Evolutionary conservation across 1,140 invertebrate genomes (phyloP).

Genomic region (Micrasema longulum): DNA sequence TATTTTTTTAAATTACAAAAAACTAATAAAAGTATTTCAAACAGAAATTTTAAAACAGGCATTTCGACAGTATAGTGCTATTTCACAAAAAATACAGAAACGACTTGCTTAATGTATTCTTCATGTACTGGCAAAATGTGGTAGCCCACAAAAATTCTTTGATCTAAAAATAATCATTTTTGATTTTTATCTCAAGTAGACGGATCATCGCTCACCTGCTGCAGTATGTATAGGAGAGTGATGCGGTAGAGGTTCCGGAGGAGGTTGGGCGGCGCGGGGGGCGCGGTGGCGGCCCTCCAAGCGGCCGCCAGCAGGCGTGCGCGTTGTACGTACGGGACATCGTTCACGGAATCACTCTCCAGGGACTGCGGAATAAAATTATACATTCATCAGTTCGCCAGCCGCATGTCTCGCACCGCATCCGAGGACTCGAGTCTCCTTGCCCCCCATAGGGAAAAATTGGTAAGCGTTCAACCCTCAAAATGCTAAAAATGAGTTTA

Average conservation of each 20-base stretch:
- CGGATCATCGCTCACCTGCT: constrained; percentile 3
- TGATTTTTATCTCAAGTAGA: background rate
- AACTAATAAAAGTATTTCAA: background rate
- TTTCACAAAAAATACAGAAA: background rate
- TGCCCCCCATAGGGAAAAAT: constrained; percentile 1
- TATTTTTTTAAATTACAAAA: no score
- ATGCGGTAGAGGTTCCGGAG: constrained; percentile 39
- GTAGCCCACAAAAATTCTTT: background rate
- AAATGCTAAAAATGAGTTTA: no score
- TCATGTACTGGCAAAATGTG: no score
- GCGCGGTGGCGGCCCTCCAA: constrained; percentile 40
- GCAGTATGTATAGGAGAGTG: constrained; percentile 41
- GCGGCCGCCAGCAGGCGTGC: constrained; percentile 18
- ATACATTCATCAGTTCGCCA: no score
- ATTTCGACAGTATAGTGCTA: background rate
- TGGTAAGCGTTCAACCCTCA: no score
- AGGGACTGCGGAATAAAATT: constrained; percentile 36
- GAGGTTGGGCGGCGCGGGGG: background rate
- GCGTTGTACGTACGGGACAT: constrained; percentile 36
- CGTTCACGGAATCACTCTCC: constrained; percentile 25
- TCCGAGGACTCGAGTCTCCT: no score
- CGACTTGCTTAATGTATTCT: background rate
- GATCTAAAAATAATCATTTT: background rate
- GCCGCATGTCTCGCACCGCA: no score
- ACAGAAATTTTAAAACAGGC: background rate